Conservation (phyloP, 2,113 vertebrate species). For the Cepphus grylle region DNA sequence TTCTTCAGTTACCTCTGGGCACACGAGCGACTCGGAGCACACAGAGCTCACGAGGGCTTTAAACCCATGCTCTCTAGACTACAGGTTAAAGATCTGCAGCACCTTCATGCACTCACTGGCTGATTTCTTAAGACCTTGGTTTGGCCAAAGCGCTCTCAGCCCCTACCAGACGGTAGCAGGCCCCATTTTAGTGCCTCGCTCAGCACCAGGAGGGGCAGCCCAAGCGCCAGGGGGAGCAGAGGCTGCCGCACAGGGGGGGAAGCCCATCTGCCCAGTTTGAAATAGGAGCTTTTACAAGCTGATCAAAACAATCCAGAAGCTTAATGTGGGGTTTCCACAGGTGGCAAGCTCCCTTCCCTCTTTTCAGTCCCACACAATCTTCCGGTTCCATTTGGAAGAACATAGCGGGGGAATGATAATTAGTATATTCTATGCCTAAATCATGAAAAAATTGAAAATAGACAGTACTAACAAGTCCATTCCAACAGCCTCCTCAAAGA, state of each 20-base stretch:
- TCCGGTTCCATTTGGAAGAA: neutral
- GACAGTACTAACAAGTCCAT: neutral
- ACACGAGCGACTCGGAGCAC: neutral
- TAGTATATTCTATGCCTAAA: neutral
- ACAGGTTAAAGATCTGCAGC: neutral
- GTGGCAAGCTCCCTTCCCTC: neutral
- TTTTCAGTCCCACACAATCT: neutral
- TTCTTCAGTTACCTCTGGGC: neutral
- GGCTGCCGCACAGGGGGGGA: neutral
- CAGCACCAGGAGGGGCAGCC: neutral
- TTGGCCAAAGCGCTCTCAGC: too few relatives aligned
- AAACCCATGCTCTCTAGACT: neutral
- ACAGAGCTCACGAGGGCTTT: rapidly evolving
- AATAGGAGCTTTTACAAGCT: neutral
- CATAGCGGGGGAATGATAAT: too few relatives aligned
- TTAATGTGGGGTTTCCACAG: rapidly evolving
- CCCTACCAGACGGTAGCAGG: neutral
- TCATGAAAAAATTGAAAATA: neutral
- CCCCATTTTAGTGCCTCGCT: neutral
- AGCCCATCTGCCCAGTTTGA: rapidly evolving
- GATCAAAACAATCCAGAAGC: neutral
- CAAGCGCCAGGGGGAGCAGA: rapidly evolving
- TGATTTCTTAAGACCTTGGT: neutral
- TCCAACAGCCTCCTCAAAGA: neutral
- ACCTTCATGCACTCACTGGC: neutral